Conservation (phyloP, 2,797 vertebrate species). For the Propithecus perrieri region DNA sequence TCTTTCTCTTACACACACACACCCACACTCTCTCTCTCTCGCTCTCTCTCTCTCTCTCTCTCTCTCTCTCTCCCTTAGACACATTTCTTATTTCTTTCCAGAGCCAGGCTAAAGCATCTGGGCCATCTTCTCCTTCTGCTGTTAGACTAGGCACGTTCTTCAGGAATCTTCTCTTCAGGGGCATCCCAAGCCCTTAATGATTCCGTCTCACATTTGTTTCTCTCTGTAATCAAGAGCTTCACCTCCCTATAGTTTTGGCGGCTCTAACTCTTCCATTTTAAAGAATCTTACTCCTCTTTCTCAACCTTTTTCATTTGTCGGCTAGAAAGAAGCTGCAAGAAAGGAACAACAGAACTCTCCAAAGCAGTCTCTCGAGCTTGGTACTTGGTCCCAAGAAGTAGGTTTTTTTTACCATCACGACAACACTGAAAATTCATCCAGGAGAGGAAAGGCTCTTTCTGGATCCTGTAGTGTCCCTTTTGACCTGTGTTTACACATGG, state of each 20-base stretch:
- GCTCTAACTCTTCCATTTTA: neutral
- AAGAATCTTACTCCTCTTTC: neutral
- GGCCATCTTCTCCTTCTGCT: neutral
- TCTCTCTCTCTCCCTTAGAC: neutral
- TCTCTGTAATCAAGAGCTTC: neutral
- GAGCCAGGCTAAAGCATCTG: neutral
- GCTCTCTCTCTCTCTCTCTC: too few relatives aligned
- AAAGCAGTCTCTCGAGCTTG: neutral
- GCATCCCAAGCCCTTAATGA: rapidly evolving
- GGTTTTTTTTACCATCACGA: neutral
- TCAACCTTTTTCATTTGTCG: neutral
- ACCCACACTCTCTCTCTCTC: too few relatives aligned
- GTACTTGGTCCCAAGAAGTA: neutral
- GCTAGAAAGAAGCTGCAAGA: neutral
- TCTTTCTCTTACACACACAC: neutral
- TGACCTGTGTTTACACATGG: neutral
- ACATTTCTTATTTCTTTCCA: neutral
- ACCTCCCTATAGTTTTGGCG: neutral
- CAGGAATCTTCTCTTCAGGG: neutral
- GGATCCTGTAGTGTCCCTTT: neutral
- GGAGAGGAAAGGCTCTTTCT: neutral
- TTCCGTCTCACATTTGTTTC: neutral
- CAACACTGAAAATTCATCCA: neutral
- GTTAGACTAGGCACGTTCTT: neutral
- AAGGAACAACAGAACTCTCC: neutral